Base-by-base conservation (phyloP, 2,113 vertebrate species). In the Arenaria interpres region DNA sequence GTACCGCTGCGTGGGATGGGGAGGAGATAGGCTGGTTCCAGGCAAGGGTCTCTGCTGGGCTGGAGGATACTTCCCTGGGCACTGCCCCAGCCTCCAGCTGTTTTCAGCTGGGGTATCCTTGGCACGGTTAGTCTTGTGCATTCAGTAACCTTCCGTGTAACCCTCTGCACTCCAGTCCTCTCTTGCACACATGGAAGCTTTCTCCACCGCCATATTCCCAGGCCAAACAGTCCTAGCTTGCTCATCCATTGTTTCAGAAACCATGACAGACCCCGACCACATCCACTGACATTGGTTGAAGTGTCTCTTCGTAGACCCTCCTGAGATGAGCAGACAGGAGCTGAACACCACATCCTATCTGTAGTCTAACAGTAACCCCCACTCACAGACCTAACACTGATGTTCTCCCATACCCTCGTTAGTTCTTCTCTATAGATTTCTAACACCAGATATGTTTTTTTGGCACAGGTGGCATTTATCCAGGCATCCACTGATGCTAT, bases 41-140 rank as follows among this genome's bases (percentile, higher is more conserved):
- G 22, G 4, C 43, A 60, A 60, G 46, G 30, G 39, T 45, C 25
- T 90, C 39, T 32, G 25, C 15, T 57, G 71, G 37, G 10, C 10
- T 59, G 69, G 35, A 7, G 59, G 53, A 60, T 35, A 39, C 22
- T 33, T 72, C 12, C 64, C 67, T 48, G 9, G 25, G 51, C 14
- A 13, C 18, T 72, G 11, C 41, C 24, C 21, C 11, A 35, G 10
- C 48, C 41, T 79, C 62, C 30, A 46, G 25, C 17, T 54, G 10
- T 30, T 90, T 82, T 57, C 66, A 48, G 17, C 45, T 37, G 45
- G 17, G 9, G 11, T 30, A 21, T 25, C 28, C 13, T 39, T 27
- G 75, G 9, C 16, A 45, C 0, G 5, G 46, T 23, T 82, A 46
- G 48, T n/a, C 30, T 56, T 5, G 0, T 39, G 24, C 1, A 2